Evolutionary conservation across 2,888 invertebrate genomes (phyloP), one percentile per base, ranked within the genome.

Genomic region (Drosophila eohydei): DNA sequence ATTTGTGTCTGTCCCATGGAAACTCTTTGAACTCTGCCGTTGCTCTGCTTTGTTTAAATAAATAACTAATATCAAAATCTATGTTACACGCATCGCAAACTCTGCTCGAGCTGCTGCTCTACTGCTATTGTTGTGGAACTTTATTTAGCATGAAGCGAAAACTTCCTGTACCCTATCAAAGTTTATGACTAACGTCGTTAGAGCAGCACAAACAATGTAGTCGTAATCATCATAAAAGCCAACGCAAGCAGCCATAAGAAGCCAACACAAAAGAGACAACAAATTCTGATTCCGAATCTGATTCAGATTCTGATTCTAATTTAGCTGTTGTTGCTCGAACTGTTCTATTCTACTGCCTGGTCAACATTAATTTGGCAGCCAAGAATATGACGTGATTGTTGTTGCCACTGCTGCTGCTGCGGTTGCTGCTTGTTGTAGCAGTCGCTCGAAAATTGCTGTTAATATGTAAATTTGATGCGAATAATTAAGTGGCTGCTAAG

Each of bases 61-160:
- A 41, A 66, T 58, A 50, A 41, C 55, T 58, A 44, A 63, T 52
- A 64, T 52, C 52, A 38, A 48, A 60, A 63, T 55, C 71, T 70
- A 70, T 72, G 79, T 83, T 86, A 76, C 88, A 89, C 83, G 88
- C 88, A 69, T 75, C 85, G 67, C 61, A 73, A 74, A 78, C 61
- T 74, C 59, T 69, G 70, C 32, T 73, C 40, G 14, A 46, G 51
- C 21, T 21, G 21, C 21, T 21, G 21, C 56, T 56, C 28, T 28
- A 58, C 62, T 73, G 34, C 16, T 12, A 34, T 62, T 76, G 16
- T 56, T 62, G 14, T 59, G 44, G 55, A 76, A 75, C 26, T 80
- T 85, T 85, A 80, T 88, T 85, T 75, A 54, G 64, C 81, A 75
- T 78, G 75, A 75, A 86, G 75, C 70, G 51, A 51, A 62, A 75